Conservation (phyloP, 2,888 invertebrate species). For the Spicauda simplicius region DNA sequence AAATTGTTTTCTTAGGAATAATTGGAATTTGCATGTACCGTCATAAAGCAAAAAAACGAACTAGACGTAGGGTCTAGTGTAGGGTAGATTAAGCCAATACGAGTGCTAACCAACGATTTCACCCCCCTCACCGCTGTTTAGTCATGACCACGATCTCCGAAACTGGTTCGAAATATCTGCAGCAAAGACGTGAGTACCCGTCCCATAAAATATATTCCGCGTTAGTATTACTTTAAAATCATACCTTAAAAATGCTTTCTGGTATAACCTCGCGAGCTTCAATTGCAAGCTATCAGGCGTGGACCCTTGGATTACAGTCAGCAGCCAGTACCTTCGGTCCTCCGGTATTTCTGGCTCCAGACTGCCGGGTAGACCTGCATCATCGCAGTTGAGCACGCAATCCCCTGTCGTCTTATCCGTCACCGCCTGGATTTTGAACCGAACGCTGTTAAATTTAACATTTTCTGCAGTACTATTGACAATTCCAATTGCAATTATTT, state of each 20-base stretch:
- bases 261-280: constrained; percentile 90
- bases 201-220: too few species aligned
- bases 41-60: too few species aligned
- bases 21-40: too few species aligned
- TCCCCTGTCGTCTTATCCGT: constrained; percentile 79
- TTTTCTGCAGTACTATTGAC: constrained; percentile 28
- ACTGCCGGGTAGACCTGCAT: constrained; percentile 71
- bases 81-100: too few species aligned
- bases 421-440: constrained; percentile 64
- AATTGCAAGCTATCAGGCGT: constrained; percentile 88
- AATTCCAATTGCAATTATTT: not conserved
- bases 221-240: not conserved
- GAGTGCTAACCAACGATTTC: too few species aligned
- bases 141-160: too few species aligned
- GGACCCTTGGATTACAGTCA: constrained; percentile 88
- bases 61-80: too few species aligned
- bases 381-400: constrained; percentile 81
- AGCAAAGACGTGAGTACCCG: too few species aligned
- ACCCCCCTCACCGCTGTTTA: too few species aligned
- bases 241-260: constrained; percentile 92
- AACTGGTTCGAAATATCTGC: too few species aligned
- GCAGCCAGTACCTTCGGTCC: constrained; percentile 91
- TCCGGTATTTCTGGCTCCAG: constrained; percentile 84
- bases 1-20: too few species aligned
- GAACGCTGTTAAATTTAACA: constrained; percentile 37